phyloP scores from a whole-genome alignment of 2,113 vertebrate species.

The Tor tambroides region DNA sequence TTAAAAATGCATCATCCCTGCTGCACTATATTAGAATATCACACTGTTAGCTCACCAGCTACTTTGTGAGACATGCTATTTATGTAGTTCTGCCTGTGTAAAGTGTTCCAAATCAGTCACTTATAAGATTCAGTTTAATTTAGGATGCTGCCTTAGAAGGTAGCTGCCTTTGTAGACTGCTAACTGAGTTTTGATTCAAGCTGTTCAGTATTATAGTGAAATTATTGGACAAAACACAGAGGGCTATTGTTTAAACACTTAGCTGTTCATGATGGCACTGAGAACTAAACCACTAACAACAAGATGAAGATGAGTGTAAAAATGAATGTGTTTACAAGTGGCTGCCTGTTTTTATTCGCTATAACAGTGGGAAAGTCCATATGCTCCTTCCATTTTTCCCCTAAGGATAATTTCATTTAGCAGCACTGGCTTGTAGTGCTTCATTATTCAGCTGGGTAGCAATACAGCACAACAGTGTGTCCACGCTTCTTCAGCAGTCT shows the following conservation, averaged over 20 bases:
- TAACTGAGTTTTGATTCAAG: background rate
- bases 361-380: conserved; percentile 26
- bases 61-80: background rate
- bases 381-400: conserved; percentile 29
- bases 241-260: conserved; percentile 13
- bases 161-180: background rate
- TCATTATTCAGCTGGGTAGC: conserved; percentile 46
- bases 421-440: conserved; percentile 34
- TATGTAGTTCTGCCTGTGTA: background rate
- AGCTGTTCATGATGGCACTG: background rate
- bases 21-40: background rate
- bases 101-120: background rate
- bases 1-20: background rate
- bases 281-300: background rate
- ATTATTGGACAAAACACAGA: background rate
- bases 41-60: background rate
- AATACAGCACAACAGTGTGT: conserved; percentile 36
- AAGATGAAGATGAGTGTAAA: conserved; percentile 19
- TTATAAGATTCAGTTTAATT: background rate
- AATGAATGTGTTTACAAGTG: conserved; percentile 44
- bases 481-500: background rate
- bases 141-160: background rate
- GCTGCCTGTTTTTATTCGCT: conserved; percentile 21
- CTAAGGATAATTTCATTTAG: conserved; percentile 45
- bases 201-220: background rate